phyloP scores from a whole-genome alignment of 1,140 invertebrate species.

The Zeugodacus cucurbitae region DNA sequence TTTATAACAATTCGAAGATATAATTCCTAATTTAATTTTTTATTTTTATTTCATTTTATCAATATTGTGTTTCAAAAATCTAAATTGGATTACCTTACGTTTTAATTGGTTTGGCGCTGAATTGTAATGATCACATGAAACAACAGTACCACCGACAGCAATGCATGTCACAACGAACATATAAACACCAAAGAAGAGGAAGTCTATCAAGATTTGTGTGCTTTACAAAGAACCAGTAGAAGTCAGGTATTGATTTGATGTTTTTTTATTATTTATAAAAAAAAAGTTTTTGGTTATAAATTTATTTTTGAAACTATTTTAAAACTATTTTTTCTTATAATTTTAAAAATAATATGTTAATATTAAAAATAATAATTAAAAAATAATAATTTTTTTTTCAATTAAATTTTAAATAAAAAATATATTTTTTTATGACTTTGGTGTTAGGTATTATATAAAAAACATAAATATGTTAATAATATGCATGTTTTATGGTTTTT shows the following conservation, averaged over 20 bases:
- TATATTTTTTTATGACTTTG: too few relatives aligned
- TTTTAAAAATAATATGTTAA: too few relatives aligned
- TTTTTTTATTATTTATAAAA: constrained; percentile 36
- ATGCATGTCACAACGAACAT: constrained; percentile 65
- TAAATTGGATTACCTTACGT: constrained; percentile 9
- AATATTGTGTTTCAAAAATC: background rate
- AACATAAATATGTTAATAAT: background rate
- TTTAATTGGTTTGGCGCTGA: constrained; percentile 23
- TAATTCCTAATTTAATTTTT: constrained; percentile 28
- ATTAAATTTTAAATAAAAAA: constrained; percentile 8
- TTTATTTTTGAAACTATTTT: too few relatives aligned
- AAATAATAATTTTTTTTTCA: background rate
- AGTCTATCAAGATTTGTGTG: constrained; percentile 67
- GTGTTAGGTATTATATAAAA: background rate
- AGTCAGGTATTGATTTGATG: constrained; percentile 59
- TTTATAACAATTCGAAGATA: background rate
- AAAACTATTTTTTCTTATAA: too few relatives aligned
- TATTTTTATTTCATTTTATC: constrained; percentile 35
- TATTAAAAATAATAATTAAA: background rate
- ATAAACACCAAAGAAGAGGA: constrained; percentile 66
- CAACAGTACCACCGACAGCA: constrained; percentile 62
- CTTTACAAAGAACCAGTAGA: constrained; percentile 64
- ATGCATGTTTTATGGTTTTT: background rate
- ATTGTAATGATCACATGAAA: constrained; percentile 14
- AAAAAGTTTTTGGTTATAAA: background rate